Conservation (phyloP, 2,113 vertebrate species). For the Rhombomys opimus region DNA sequence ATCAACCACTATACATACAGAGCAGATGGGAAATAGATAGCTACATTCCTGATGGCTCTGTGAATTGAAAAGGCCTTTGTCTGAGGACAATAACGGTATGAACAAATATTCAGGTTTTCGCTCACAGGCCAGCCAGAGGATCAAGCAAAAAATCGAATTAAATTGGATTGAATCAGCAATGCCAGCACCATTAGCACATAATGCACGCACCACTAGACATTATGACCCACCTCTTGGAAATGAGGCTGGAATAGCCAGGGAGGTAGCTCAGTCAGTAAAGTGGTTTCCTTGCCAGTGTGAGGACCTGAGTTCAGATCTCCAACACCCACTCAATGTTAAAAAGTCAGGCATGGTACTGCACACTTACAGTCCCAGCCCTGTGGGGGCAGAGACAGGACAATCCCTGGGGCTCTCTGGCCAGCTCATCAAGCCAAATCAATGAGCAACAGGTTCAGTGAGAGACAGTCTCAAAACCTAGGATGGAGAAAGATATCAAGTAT, state of each 20-base stretch:
- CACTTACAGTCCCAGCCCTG: background rate
- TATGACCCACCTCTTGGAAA: background rate
- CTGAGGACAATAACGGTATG: constrained; percentile 73
- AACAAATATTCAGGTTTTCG: constrained; percentile 73
- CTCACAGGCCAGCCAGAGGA: constrained; percentile 55
- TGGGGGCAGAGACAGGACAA: background rate
- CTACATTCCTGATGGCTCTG: constrained; percentile 53
- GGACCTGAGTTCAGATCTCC: background rate
- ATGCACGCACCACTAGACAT: background rate
- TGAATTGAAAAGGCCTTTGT: constrained; percentile 76
- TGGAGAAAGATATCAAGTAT: background rate
- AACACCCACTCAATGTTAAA: background rate
- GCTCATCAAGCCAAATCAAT: background rate
- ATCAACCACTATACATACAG: constrained; percentile 60
- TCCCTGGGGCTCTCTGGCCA: background rate
- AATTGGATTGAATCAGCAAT: constrained; percentile 66
- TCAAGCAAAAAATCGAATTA: constrained; percentile 72
- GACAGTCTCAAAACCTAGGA: background rate
- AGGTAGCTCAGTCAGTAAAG: background rate
- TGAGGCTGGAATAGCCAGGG: background rate
- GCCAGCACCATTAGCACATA: constrained; percentile 18
- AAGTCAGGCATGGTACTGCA: background rate
- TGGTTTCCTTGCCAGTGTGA: too few relatives aligned
- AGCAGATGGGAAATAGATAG: constrained; percentile 63
- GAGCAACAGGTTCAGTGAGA: background rate